Percentiles rank a stretch among this genome's conserved stretches.
Conservation (phyloP, 2,113 vertebrate species). For the Chroicocephalus ridibundus region DNA sequence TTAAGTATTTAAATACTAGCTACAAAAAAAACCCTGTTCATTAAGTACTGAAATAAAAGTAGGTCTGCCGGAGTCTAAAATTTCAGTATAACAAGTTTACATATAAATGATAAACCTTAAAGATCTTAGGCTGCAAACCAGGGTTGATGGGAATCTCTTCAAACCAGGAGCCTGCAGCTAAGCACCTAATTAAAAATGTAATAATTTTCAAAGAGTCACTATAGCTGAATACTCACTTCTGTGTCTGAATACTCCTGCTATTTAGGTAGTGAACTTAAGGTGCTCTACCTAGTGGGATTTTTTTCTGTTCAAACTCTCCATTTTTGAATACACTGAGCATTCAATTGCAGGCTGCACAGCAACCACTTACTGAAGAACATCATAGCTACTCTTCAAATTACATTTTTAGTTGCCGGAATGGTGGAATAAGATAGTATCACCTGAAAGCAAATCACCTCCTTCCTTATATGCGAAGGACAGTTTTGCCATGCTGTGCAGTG, state of each 20-base stretch:
- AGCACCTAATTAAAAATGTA: not conserved
- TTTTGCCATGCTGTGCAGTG: not conserved
- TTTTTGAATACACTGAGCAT: not conserved
- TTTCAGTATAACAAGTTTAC: not conserved
- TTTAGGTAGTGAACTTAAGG: not conserved
- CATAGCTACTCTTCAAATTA: not conserved
- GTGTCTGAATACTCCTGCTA: not conserved
- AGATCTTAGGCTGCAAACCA: not conserved
- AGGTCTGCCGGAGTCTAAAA: not conserved
- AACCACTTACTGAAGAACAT: not conserved
- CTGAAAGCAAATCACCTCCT: not conserved
- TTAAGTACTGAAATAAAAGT: not conserved
- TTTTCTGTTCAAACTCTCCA: not conserved
- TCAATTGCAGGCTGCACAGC: not conserved
- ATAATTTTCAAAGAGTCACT: not conserved
- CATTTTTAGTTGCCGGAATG: not conserved
- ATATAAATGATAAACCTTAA: not conserved
- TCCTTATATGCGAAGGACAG: not conserved
- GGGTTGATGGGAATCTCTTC: not conserved
- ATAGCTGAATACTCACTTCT: not conserved
- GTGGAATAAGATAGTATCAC: not conserved
- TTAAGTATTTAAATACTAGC: not conserved
- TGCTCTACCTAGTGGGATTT: not conserved
- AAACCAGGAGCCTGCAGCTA: not conserved
- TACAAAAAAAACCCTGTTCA: not conserved